A percentile compares a stretch with the other conserved stretches of the same genome.
phyloP scores from a whole-genome alignment of 2,797 vertebrate species.

The Rhynchotus rufescens region DNA sequence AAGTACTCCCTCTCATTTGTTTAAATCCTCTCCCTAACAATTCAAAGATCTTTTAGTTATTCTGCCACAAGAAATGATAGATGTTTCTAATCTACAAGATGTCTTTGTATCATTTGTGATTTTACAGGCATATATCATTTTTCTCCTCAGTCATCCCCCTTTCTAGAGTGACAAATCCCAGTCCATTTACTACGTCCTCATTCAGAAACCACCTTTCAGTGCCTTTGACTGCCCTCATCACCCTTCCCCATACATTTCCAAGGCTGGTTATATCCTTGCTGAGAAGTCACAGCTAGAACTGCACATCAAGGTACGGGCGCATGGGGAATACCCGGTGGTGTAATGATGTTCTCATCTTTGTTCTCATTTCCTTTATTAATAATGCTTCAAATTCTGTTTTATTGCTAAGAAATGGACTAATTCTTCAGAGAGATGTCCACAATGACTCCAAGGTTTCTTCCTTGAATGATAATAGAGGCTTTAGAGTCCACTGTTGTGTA shows the following conservation, averaged over 20 bases:
- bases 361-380: not conserved
- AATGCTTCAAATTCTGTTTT: not conserved
- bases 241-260: not conserved
- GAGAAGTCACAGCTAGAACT: not conserved
- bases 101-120: not conserved
- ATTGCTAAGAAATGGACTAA: not conserved
- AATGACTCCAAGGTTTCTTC: not conserved
- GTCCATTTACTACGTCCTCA: not conserved
- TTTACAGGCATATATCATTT: not conserved
- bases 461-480: not conserved
- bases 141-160: not conserved
- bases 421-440: not conserved
- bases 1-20: not conserved
- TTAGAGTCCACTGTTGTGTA: not conserved
- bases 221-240: not conserved
- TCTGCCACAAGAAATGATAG: not conserved
- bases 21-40: not conserved
- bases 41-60: not conserved
- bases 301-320: not conserved
- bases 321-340: not conserved
- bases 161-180: not conserved
- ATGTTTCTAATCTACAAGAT: not conserved
- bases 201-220: not conserved
- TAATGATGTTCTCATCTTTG: not conserved
- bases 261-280: accelerated